Evolutionary conservation across 2,113 vertebrate genomes (phyloP).

Genomic region (Pterophyllum scalare): DNA sequence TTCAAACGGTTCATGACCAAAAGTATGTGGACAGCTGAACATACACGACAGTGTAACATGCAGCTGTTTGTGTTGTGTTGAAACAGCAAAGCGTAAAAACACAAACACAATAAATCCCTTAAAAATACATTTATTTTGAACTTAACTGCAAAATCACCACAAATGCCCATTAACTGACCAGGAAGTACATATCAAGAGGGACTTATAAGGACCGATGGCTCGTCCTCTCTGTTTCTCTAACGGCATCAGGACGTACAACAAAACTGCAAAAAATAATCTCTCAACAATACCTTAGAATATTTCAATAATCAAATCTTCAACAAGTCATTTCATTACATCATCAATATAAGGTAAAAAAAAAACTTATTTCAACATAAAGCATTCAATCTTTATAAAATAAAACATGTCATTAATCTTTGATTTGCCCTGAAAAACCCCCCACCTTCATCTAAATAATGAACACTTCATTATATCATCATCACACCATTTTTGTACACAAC

Average conservation of each 20-base stretch:
- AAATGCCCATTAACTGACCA: not conserved
- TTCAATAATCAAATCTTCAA: not conserved
- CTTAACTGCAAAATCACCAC: not conserved
- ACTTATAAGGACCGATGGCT: not conserved
- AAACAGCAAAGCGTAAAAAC: not conserved
- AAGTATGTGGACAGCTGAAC: constrained; percentile 17
- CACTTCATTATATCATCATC: not conserved
- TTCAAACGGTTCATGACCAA: not conserved
- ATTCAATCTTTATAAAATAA: not conserved
- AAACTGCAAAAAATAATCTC: not conserved
- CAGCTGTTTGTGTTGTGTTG: not conserved
- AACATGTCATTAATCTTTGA: not conserved
- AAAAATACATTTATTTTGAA: not conserved
- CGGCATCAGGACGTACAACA: too few species aligned
- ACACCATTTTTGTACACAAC: not conserved
- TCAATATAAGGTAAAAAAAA: not conserved
- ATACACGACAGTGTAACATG: not conserved
- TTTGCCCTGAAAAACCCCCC: not conserved
- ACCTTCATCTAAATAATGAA: not conserved
- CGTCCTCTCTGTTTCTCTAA: not conserved
- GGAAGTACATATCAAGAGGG: not conserved
- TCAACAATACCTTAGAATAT: not conserved
- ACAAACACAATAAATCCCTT: not conserved
- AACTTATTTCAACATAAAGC: not conserved
- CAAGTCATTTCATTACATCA: fast-evolving